phyloP scores from a whole-genome alignment of 2,113 vertebrate genomes.

The Chloroceryle aenea region DNA sequence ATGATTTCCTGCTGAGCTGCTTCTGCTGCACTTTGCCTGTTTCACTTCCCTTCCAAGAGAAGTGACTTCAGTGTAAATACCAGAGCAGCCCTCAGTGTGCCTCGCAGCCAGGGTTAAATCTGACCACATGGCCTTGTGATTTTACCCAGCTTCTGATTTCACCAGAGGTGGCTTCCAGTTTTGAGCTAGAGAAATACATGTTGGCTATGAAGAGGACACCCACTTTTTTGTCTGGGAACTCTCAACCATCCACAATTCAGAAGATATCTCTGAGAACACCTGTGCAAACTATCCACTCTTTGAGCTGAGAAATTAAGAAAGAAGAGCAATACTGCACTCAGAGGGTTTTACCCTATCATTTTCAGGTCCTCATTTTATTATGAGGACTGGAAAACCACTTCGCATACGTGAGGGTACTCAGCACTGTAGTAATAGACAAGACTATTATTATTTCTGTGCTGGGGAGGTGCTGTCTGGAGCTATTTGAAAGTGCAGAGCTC shows the following conservation, averaged over 20 bases:
- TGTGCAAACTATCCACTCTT: background rate
- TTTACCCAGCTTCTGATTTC: constrained; percentile 33
- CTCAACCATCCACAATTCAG: background rate
- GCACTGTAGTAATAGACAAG: background rate
- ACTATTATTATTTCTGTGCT: background rate
- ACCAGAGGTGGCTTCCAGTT: background rate
- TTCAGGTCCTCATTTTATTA: background rate
- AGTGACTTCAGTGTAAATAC: background rate
- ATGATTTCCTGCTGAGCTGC: constrained; percentile 55
- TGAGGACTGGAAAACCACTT: background rate
- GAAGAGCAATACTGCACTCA: background rate
- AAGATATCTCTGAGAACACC: constrained; percentile 14
- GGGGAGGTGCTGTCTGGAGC: background rate
- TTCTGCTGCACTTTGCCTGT: constrained; percentile 47
- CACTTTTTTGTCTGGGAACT: background rate
- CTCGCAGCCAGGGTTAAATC: constrained; percentile 5
- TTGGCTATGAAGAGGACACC: background rate
- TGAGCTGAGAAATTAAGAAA: constrained; percentile 25
- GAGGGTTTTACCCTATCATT: background rate
- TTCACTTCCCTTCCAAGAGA: constrained; percentile 66
- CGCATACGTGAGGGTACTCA: background rate
- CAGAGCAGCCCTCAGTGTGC: background rate
- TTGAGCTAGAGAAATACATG: background rate
- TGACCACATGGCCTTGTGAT: constrained; percentile 54
- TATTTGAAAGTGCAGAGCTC: background rate